Base-by-base conservation (phyloP, 1,140 invertebrate genomes). In the Andricus grossulariae region DNA sequence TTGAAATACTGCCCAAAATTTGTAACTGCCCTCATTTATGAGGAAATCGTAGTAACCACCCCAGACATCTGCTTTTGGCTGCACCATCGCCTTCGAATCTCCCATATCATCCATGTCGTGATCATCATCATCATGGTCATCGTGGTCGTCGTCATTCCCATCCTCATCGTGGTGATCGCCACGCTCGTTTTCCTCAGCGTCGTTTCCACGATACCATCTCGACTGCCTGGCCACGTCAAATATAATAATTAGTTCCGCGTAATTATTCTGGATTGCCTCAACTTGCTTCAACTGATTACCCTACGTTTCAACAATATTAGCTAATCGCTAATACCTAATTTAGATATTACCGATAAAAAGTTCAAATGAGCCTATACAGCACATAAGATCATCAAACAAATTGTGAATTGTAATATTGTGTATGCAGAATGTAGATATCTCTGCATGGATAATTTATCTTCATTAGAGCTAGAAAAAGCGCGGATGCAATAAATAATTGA, bases 1-100 rank as follows among this genome's bases (percentile, higher is more conserved):
- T 92, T 96, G 95, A 90, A 97, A 97, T 12, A 93, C 95, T 15
- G 95, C 95, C 96, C 96, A 97, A 85, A 97, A 96, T 87, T 97
- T 97, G 88, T 96, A 97, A 18, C 95, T 96, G 0, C 95, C 95
- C 85, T 97, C 96, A 79, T 96, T 96, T 80, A 97, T 96, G 55
- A 96, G 92, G 86, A 96, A 97, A 88, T 96, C 95, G 84, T 96
- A 96, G 87, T 96, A 97, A 0, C 94, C 94, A 15, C 92, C 93
- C 93, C 95, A 95, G 13, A 95, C 94, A 85, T 96, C 95, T 15
- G 86, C 84, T 84, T 93, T 93, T 11, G 88, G 78, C 77, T 91
- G 86, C 72, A 78, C 72, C 77, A 92, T 86, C 55, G 87, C 88
- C 78, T 91, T 90, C 76, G 84, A 84, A 50, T 89, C 82, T 7